Conservation (phyloP, 2,113 vertebrate genomes). For the Ifrita kowaldi region DNA sequence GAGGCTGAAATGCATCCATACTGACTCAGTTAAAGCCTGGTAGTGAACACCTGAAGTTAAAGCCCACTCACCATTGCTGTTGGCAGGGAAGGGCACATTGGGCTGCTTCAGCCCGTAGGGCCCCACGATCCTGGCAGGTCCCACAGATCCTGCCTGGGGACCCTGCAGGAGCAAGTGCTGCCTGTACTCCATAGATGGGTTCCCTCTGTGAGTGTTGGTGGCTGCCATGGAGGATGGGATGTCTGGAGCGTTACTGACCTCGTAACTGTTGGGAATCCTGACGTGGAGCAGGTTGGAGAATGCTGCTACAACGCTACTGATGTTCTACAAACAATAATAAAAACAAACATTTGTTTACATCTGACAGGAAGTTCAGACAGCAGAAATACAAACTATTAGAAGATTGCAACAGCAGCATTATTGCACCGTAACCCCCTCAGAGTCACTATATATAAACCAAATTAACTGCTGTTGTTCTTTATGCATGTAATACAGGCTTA, state of each 20-base stretch:
- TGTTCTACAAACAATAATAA: constrained; percentile 76
- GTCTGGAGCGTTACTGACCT: constrained; percentile 85
- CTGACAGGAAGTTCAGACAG: neutral
- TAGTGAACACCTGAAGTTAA: neutral
- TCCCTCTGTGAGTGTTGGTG: constrained; percentile 72
- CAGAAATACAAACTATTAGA: neutral
- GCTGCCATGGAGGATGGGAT: constrained; percentile 71
- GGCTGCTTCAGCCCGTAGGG: constrained; percentile 78
- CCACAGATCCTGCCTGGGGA: constrained; percentile 65
- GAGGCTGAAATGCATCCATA: neutral
- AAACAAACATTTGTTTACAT: neutral
- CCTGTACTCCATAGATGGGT: constrained; percentile 74
- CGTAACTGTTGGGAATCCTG: constrained; percentile 83
- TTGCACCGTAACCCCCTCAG: neutral
- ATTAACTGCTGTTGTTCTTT: neutral
- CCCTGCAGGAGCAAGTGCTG: constrained; percentile 73
- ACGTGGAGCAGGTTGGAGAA: constrained; percentile 87
- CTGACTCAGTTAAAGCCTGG: neutral
- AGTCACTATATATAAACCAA: neutral
- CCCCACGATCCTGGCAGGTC: constrained; percentile 69
- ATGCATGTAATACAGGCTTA: neutral
- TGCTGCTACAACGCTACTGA: constrained; percentile 83
- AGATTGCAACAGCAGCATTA: neutral
- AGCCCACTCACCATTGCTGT: constrained; percentile 81
- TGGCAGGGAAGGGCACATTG: constrained; percentile 75